A percentile compares a stretch with the other conserved stretches of the same genome.
These are phyloP conservation scores for Oryzias sinensis DNA, from an alignment of 2,797 vertebrate genomes.

Conservation along the genomic window DNA sequence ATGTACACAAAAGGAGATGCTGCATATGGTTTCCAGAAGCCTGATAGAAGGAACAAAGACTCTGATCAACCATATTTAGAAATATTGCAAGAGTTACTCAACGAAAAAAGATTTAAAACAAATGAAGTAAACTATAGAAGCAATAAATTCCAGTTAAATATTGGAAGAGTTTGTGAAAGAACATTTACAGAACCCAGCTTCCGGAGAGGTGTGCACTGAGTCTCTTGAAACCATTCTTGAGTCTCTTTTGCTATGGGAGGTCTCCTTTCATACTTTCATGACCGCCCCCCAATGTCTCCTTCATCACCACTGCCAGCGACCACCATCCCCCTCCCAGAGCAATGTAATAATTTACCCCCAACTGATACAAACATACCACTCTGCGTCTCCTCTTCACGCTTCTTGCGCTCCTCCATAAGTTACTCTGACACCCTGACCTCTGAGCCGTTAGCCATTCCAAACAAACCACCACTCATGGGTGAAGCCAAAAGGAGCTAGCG, in stretches of 20 bases:
- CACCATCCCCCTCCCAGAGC: conserved; percentile 37
- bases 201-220: conserved; percentile 18
- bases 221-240: conserved; percentile 20
- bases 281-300: conserved; percentile 57
- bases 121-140: too few relatives aligned
- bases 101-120: too few relatives aligned
- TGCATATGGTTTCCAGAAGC: too few relatives aligned
- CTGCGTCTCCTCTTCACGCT: conserved; percentile 54
- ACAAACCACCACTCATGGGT: conserved; percentile 62
- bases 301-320: conserved; percentile 46
- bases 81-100: too few relatives aligned
- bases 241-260: conserved; percentile 52
- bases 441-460: conserved; percentile 54
- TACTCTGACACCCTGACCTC: conserved; percentile 65
- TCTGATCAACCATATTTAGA: too few relatives aligned
- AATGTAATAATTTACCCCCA: conserved; percentile 65
- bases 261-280: conserved; percentile 59
- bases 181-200: conserved; percentile 24
- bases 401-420: conserved; percentile 56
- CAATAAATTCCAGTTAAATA: too few relatives aligned
- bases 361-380: conserved; percentile 58
- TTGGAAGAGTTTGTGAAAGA: too few relatives aligned
- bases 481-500: conserved; percentile 49
- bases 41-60: too few relatives aligned
- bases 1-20: too few relatives aligned